These are phyloP conservation scores for Paracyclopina nana DNA, from an alignment of 1,140 invertebrate genomes.

Conservation along the genomic window DNA sequence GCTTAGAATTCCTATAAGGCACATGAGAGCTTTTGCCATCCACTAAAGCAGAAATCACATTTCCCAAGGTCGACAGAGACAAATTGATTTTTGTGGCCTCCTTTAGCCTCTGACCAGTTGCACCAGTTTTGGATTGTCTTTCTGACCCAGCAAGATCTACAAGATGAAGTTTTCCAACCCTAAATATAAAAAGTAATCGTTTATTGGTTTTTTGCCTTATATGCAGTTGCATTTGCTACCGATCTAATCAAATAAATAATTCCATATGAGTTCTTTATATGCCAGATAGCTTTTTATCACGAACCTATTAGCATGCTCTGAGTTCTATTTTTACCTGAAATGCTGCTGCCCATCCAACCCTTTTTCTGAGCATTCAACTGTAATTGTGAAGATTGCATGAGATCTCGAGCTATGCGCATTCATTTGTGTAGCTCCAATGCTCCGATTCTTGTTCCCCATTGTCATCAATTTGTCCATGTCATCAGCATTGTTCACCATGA, in stretches of 20 bases:
- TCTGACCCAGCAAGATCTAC: conserved; percentile 72
- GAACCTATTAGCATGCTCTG: no score
- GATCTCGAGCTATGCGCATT: conserved; percentile 63
- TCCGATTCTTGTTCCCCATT: conserved; percentile 34
- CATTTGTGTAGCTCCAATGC: conserved; percentile 61
- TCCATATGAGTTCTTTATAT: no score
- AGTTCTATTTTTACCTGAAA: conserved; percentile 26
- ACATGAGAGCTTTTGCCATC: conserved; percentile 84
- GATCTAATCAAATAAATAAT: no score
- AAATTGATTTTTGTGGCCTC: conserved; percentile 92
- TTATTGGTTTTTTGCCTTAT: no score
- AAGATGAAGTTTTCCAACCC: conserved; percentile 57
- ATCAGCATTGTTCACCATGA: conserved; percentile 57
- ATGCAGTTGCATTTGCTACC: no score
- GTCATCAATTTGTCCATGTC: conserved; percentile 59
- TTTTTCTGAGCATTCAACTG: conserved; percentile 53
- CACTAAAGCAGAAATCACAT: conserved; percentile 83
- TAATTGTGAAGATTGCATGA: conserved; percentile 72
- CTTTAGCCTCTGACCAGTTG: conserved; percentile 62
- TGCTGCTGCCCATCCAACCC: conserved; percentile 38
- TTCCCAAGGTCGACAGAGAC: conserved; percentile 75
- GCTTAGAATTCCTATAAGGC: conserved; percentile 82
- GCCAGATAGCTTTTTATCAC: no score
- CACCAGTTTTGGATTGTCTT: conserved; percentile 74
- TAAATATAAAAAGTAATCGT: no score